These are phyloP conservation scores for Diaphora mendica DNA, from an alignment of 2,888 invertebrate genomes.

Conservation along the genomic window DNA sequence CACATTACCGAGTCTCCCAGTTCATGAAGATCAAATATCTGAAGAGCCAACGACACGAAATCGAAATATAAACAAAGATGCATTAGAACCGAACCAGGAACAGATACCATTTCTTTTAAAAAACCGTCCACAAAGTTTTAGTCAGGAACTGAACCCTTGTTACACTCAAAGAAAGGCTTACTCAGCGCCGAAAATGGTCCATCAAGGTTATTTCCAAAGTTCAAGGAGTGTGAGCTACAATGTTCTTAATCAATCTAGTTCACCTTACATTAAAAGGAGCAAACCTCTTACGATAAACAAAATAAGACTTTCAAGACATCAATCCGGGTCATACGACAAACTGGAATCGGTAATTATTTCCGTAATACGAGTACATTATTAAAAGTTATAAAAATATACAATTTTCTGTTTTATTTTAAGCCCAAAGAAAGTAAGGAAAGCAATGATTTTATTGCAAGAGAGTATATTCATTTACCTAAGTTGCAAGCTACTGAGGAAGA, in stretches of 20 bases:
- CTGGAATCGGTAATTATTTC: slow-evolving; percentile 46
- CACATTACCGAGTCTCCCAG: slow-evolving; percentile 59
- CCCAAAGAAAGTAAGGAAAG: slow-evolving; percentile 30
- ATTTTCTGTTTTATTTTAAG: slow-evolving; percentile 31
- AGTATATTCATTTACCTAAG: slow-evolving; percentile 80
- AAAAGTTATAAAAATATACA: not conserved
- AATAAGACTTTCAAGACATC: slow-evolving; percentile 18
- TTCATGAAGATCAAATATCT: slow-evolving; percentile 25
- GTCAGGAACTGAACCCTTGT: slow-evolving; percentile 23
- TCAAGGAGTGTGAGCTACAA: slow-evolving; percentile 26
- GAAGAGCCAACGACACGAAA: slow-evolving; percentile 10
- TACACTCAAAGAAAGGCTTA: slow-evolving; percentile 29
- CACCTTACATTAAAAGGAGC: slow-evolving; percentile 22
- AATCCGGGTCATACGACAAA: slow-evolving; percentile 37
- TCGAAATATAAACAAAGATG: slow-evolving; percentile 12
- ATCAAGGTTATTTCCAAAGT: slow-evolving; percentile 17
- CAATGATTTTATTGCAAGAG: slow-evolving; percentile 31
- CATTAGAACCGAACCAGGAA: slow-evolving; percentile 9
- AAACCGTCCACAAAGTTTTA: slow-evolving; percentile 1
- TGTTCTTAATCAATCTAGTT: slow-evolving; percentile 25
- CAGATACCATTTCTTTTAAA: slow-evolving; percentile 13
- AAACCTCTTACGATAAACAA: slow-evolving; percentile 18
- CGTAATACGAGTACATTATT: slow-evolving; percentile 5
- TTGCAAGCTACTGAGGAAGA: slow-evolving; percentile 80
- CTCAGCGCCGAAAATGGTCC: slow-evolving; percentile 36